phyloP scores from a whole-genome alignment of 2,113 vertebrate genomes.

The Zeus faber region DNA sequence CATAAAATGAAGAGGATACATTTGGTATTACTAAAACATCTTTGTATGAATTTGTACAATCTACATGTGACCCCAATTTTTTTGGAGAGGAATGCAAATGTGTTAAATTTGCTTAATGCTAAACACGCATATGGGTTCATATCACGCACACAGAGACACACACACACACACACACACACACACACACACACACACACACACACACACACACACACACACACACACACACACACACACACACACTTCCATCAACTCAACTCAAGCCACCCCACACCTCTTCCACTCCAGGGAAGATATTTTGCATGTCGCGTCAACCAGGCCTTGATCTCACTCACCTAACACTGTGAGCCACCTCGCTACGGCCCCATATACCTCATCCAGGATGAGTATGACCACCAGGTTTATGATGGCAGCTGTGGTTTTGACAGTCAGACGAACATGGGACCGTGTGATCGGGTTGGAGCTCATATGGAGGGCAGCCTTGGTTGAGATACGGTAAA shows the following conservation, averaged over 20 bases:
- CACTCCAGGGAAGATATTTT: not conserved
- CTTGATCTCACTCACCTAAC: slow-evolving; percentile 75
- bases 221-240: not conserved
- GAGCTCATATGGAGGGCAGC: slow-evolving; percentile 92
- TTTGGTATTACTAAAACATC: no score
- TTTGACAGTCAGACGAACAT: slow-evolving; percentile 89
- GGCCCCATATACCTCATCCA: slow-evolving; percentile 94
- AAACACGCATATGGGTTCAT: no score
- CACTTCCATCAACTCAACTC: not conserved
- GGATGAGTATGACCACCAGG: slow-evolving; percentile 94
- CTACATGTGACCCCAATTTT: no score
- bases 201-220: slow-evolving; percentile 4
- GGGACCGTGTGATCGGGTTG: slow-evolving; percentile 84
- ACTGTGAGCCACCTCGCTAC: slow-evolving; percentile 95
- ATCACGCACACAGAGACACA: not conserved
- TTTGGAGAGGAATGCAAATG: not conserved
- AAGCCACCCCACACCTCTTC: not conserved
- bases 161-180: not conserved
- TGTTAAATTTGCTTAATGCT: not conserved
- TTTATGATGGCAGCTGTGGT: slow-evolving; percentile 97
- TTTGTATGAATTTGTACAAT: no score
- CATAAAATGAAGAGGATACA: no score
- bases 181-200: not conserved
- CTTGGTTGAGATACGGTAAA: slow-evolving; percentile 94
- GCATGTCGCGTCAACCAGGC: no score